These are phyloP conservation scores for Camponotus fellah DNA, from an alignment of 2,888 invertebrate genomes.

Conservation along the genomic window DNA sequence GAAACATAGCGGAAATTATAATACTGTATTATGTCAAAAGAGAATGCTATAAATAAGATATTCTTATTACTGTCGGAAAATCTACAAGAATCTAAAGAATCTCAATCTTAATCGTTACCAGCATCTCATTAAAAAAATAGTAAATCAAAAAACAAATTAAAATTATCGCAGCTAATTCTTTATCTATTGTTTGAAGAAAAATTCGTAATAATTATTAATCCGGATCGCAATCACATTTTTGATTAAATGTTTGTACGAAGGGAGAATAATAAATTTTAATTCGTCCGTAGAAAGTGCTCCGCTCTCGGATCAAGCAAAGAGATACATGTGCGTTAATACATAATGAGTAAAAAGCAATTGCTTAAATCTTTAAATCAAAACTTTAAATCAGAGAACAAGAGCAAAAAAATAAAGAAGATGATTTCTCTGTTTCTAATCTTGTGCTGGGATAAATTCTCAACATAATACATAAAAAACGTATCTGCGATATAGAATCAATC, in stretches of 20 bases:
- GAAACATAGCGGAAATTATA: constrained; percentile 43
- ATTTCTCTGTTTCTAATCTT: not conserved
- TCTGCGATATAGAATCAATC: not conserved
- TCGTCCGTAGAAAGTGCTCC: constrained; percentile 58
- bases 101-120: not conserved
- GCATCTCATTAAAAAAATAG: not conserved
- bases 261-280: constrained; percentile 43
- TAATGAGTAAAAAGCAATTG: constrained; percentile 21
- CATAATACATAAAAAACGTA: not conserved
- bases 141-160: not conserved
- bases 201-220: not conserved
- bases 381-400: not conserved
- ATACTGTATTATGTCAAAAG: not conserved
- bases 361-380: not conserved
- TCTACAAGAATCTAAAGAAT: not conserved
- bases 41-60: not conserved
- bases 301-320: constrained; percentile 28
- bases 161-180: not conserved
- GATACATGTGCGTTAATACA: constrained; percentile 13
- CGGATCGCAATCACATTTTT: constrained; percentile 5
- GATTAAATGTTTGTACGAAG: constrained; percentile 5
- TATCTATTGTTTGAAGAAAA: not conserved
- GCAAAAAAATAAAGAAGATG: not conserved
- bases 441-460: not conserved
- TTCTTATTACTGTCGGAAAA: not conserved